Evolutionary conservation across 2,797 vertebrate species (phyloP).

Genomic region (Pipistrellus pipistrellus): DNA sequence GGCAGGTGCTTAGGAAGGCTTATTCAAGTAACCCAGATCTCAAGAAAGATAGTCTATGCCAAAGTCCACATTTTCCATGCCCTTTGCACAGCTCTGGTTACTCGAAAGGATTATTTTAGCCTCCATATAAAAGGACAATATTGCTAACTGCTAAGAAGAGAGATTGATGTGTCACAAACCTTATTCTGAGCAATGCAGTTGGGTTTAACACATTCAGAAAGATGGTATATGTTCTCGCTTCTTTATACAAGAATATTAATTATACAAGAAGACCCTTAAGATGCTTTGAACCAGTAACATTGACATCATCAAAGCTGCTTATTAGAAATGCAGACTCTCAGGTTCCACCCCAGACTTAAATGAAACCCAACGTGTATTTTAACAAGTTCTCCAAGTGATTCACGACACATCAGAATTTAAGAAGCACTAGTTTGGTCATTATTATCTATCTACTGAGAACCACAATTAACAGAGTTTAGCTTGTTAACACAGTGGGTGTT

Average conservation of each 20-base stretch:
- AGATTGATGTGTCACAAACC: background rate
- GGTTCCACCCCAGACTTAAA: background rate
- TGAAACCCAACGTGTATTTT: conserved; percentile 35
- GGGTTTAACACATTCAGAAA: conserved; percentile 53
- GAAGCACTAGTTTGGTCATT: conserved; percentile 23
- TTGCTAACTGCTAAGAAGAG: conserved; percentile 37
- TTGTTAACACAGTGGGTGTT: background rate
- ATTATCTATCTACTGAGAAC: conserved; percentile 11
- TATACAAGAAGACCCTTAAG: conserved; percentile 34
- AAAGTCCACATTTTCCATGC: conserved; percentile 57
- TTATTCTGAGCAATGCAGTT: conserved; percentile 35
- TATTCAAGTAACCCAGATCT: conserved; percentile 52
- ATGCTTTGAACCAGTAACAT: background rate
- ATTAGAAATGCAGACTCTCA: conserved; percentile 20
- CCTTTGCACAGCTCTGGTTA: conserved; percentile 51
- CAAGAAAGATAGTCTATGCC: conserved; percentile 33
- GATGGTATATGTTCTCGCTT: background rate
- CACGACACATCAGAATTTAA: conserved; percentile 21
- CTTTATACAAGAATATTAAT: background rate
- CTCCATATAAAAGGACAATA: conserved; percentile 16
- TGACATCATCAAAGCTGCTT: background rate
- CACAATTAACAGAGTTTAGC: background rate
- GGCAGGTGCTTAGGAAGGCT: conserved; percentile 54
- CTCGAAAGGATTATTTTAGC: conserved; percentile 42
- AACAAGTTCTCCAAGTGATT: conserved; percentile 8